phyloP scores from a whole-genome alignment of 2,797 vertebrate genomes.

The Adelosebastes latens region DNA sequence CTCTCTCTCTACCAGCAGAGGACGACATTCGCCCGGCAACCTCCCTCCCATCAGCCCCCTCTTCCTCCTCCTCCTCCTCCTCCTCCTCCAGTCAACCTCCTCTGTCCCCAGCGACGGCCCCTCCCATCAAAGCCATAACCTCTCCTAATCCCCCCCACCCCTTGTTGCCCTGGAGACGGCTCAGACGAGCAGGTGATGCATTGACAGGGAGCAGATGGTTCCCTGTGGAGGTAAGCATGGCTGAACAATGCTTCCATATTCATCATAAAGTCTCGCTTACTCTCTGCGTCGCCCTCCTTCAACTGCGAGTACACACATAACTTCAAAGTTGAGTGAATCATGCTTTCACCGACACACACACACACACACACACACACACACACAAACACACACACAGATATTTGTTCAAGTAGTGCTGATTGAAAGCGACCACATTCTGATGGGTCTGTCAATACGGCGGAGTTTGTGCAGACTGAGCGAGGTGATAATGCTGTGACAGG shows the following conservation, averaged over 20 bases:
- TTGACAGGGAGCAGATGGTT: constrained; percentile 99
- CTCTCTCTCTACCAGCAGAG: constrained; percentile 72
- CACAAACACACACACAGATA: background rate
- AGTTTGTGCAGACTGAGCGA: background rate
- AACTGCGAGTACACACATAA: constrained; percentile 62
- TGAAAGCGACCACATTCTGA: constrained; percentile 23
- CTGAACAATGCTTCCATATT: constrained; percentile 93
- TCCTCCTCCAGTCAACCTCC: constrained; percentile 41
- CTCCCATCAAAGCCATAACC: constrained; percentile 79
- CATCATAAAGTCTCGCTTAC: constrained; percentile 89
- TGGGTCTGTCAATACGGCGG: background rate
- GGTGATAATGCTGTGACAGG: constrained; percentile 31
- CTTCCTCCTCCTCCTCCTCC: background rate
- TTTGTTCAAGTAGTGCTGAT: constrained; percentile 26
- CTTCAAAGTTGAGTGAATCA: constrained; percentile 67
- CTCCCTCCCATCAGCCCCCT: constrained; percentile 14
- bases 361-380: too few relatives aligned
- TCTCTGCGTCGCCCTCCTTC: constrained; percentile 61
- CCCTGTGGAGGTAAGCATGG: constrained; percentile 93
- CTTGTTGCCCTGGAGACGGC: constrained; percentile 89
- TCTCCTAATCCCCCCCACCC: constrained; percentile 85
- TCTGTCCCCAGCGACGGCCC: constrained; percentile 53
- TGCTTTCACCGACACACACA: constrained; percentile 24
- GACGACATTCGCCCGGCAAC: constrained; percentile 66
- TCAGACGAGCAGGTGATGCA: constrained; percentile 99